Conservation (phyloP, 1,140 invertebrate species). For the Rhopalosiphum maidis region DNA sequence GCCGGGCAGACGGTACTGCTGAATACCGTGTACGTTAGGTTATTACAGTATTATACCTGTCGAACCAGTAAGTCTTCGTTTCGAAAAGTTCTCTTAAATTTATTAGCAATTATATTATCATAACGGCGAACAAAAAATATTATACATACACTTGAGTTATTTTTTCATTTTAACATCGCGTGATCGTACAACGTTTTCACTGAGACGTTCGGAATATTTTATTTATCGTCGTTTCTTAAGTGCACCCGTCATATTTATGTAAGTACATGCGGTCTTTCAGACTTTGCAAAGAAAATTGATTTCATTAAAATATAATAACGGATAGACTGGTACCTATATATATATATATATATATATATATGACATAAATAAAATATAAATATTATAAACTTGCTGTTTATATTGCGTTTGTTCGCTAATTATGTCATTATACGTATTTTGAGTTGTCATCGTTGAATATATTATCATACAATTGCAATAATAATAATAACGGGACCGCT, state of each 20-base stretch:
- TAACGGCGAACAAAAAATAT: not conserved
- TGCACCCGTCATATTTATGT: not conserved
- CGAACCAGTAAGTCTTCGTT: not conserved
- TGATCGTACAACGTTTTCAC: not conserved
- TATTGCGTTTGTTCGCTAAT: not conserved
- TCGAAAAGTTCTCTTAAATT: not conserved
- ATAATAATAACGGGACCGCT: not conserved
- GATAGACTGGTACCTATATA: not conserved
- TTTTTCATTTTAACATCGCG: not conserved
- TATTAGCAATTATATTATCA: not conserved
- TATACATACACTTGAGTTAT: not conserved
- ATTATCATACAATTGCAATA: not conserved
- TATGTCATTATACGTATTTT: constrained; percentile 17
- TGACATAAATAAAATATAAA: not conserved
- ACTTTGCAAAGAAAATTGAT: not conserved
- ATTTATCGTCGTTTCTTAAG: not conserved
- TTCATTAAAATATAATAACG: not conserved
- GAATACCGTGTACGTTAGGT: not conserved
- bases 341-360: not conserved
- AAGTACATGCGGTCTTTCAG: not conserved
- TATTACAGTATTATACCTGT: not conserved
- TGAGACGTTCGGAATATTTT: not conserved
- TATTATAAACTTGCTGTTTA: not conserved
- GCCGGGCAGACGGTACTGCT: not conserved
- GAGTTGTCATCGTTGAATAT: not conserved